These are phyloP conservation scores for Pegoplata infirma DNA, from an alignment of 2,888 invertebrate genomes.

Conservation along the genomic window DNA sequence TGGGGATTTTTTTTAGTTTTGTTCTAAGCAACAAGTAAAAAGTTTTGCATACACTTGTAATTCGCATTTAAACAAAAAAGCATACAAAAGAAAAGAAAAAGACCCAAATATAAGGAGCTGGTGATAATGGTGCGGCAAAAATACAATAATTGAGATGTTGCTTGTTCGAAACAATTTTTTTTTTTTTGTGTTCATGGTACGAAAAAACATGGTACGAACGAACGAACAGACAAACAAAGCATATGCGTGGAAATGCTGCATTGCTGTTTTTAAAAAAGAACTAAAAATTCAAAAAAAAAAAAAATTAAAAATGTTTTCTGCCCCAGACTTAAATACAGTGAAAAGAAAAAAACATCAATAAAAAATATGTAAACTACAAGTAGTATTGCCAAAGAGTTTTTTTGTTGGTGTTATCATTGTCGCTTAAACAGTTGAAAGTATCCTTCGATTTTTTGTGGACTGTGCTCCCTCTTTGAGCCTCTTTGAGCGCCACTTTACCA, in stretches of 20 bases:
- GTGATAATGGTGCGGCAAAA: conserved; percentile 59
- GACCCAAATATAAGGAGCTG: conserved; percentile 60
- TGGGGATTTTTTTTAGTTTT: background rate
- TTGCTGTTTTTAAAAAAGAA: conserved; percentile 39
- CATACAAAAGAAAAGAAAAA: conserved; percentile 46
- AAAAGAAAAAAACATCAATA: background rate
- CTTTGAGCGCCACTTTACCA: too few relatives aligned
- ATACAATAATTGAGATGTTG: conserved; percentile 37
- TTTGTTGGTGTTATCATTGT: too few relatives aligned
- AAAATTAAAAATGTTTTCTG: too few relatives aligned
- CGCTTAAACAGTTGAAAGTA: too few relatives aligned
- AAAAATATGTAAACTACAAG: conserved; percentile 1
- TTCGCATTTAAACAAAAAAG: conserved; percentile 18
- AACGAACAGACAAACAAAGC: conserved; percentile 54
- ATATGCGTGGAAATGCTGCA: conserved; percentile 63
- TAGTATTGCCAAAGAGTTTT: background rate
- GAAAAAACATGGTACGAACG: too few relatives aligned
- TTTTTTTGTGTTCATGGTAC: conserved; percentile 11
- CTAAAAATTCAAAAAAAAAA: background rate
- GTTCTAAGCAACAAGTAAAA: conserved; percentile 54
- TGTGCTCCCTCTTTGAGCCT: too few relatives aligned
- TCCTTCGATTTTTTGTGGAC: too few relatives aligned
- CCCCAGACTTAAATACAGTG: background rate
- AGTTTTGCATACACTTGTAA: conserved; percentile 7
- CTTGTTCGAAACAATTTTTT: conserved; percentile 11